phyloP scores from a whole-genome alignment of 1,140 invertebrate genomes.

The Dufourea novaeangliae region DNA sequence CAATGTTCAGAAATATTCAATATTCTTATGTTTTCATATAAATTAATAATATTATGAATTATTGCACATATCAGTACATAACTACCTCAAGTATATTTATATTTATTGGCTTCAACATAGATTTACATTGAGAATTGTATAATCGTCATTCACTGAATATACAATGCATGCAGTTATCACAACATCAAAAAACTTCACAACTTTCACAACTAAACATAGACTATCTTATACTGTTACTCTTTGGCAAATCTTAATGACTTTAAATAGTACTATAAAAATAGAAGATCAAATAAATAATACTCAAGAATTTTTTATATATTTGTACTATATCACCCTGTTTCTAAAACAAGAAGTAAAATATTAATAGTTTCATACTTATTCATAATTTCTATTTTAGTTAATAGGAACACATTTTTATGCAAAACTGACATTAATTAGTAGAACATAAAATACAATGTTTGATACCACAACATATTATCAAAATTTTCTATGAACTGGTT shows the following conservation, averaged over 20 bases:
- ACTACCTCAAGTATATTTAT: too few species aligned
- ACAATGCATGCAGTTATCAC: background rate
- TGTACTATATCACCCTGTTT: constrained; percentile 18
- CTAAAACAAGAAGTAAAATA: background rate
- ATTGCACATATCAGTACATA: too few species aligned
- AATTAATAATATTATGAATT: too few species aligned
- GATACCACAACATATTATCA: background rate
- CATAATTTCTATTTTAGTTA: background rate
- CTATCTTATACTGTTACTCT: background rate
- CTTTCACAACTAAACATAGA: background rate
- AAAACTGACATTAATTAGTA: too few species aligned
- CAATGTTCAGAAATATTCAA: too few species aligned
- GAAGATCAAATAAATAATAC: background rate
- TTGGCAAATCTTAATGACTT: constrained; percentile 8
- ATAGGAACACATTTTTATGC: background rate
- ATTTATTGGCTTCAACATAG: background rate
- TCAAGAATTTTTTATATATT: constrained; percentile 8
- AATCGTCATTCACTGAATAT: background rate
- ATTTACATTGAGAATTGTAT: background rate
- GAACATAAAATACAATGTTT: background rate
- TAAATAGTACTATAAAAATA: constrained; percentile 30
- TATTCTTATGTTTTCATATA: too few species aligned
- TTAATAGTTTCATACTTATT: background rate
- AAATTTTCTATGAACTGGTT: background rate
- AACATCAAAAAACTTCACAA: constrained; percentile 13